Evolutionary conservation across 2,888 invertebrate genomes (phyloP), one percentile per base, ranked within the genome.

Genomic region (Allophyes oxyacanthae): DNA sequence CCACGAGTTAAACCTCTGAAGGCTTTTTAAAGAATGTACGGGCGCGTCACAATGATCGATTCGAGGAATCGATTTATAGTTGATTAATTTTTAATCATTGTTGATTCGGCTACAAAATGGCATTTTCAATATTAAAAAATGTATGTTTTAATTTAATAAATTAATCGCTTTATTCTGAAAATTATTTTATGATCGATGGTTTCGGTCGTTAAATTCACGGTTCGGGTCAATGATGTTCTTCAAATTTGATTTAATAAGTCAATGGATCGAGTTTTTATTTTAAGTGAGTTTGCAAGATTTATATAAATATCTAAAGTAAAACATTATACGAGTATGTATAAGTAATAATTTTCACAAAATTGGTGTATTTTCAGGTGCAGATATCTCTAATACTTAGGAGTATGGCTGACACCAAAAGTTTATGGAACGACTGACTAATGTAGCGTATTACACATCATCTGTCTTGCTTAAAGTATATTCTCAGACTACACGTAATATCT

Each of bases 1-100:
- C 81, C 70, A 79, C 79, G 65, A 57, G 53, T 51, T 45, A 57
- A 57, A 61, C 58, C 58, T 72, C 59, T 49, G 26, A 62, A 69
- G 66, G 64, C 66, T 57, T 64, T 64, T 58, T 68, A 65, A 69
- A 69, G 69, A 64, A 65, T 71, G 58, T 64, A 46, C 49, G 60
- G 64, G 70, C 62, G 62, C 58, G 66, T 55, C 52, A 32, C 50
- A 42, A 44, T 54, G 54, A 66, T 63, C 64, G 42, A 56, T 63
- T 67, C 43, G 11, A 20, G 26, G 59, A 67, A 76, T 70, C 69
- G 69, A 68, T 72, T 68, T 63, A 48, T 46, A 45, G 49, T 43
- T 60, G 58, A 64, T 67, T 61, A 64, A 64, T 64, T 68, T 64
- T 68, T 56, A 65, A 64, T 71, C 32, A 49, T 58, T 64, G 25